Base-by-base conservation (phyloP, 2,888 invertebrate species). In the Drosophila anomalata region DNA sequence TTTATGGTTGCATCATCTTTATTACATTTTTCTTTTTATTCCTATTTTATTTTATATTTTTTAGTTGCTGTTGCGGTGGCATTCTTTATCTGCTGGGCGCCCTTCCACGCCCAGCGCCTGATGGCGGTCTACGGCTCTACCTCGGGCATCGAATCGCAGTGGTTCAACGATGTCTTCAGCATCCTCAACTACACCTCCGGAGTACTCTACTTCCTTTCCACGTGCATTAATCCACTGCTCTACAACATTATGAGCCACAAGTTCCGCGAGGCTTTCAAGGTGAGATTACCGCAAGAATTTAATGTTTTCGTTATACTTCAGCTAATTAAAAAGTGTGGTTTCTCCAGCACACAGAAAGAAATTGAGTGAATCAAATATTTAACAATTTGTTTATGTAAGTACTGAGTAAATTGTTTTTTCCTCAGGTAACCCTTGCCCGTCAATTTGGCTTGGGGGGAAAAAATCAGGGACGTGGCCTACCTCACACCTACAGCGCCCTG, bases 51-150 rank as follows among this genome's bases (percentile, higher is more conserved):
- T n/a, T 5, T 20, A 12, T 44, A 22, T 44, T 14, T 42, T 22
- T 0, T 94, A 94, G 97, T 97, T 91, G 97, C 97, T 55, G 95
- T 97, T 66, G 97, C 97, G 62, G 95, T 96, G 87, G 96, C 97
- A 2, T 94, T 94, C 90, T 96, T 96, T 92, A 94, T 96, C 67
- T 97, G 97, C 91, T 96, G 96, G 96, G 96, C 96, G 3, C 98
- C 98, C 0, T 98, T 98, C 91, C 98, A 98, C 92, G 96, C 97
- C 2, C 98, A 98, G 91, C 93, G 98, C 59, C 93, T 98, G 44
- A 93, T 97, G 89, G 96, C 96, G 0, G 95, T 96, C 66, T 96
- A 96, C 84, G 95, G 93, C 90, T 88, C 89, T 33, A 78, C 82
- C 24, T 83, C 80, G 17, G 77, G 87, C 48, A 79, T 89, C 47